Conservation (phyloP, 2,113 vertebrate species). For the Takifugu bimaculatus region DNA sequence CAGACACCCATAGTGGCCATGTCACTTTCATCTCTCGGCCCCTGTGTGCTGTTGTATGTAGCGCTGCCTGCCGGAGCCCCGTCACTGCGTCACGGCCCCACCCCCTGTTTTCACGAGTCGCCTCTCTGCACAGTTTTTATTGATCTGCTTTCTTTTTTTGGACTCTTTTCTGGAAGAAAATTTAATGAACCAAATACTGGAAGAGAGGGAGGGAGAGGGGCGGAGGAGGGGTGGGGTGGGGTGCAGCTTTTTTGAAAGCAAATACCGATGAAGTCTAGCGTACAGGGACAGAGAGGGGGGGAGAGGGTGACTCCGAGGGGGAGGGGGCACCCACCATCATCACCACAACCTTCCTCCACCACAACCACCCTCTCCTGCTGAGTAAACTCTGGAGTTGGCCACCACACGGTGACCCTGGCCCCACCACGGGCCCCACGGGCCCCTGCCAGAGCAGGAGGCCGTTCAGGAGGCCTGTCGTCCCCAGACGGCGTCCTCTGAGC, state of each 20-base stretch:
- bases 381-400: too few species aligned
- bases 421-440: not conserved
- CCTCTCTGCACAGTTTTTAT: conserved; percentile 62
- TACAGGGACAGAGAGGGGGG: conserved; percentile 59
- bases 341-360: conserved; percentile 17
- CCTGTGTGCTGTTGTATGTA: not conserved
- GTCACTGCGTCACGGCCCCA: conserved; percentile 36
- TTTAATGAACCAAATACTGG: conserved; percentile 88
- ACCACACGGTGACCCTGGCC: conserved; percentile 5
- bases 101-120: conserved; percentile 52
- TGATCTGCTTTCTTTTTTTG: conserved; percentile 70
- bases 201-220: conserved; percentile 42
- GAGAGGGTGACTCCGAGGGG: conserved; percentile 44
- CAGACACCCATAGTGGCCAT: conserved; percentile 83
- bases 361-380: conserved; percentile 55
- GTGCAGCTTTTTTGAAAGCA: conserved; percentile 60
- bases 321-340: conserved; percentile 14
- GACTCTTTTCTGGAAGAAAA: conserved; percentile 84
- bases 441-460: too few species aligned
- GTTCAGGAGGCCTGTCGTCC: too few species aligned
- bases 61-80: not conserved
- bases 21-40: conserved; percentile 89
- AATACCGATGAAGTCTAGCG: conserved; percentile 74
- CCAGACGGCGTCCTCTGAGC: too few species aligned
- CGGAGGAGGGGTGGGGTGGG: conserved; percentile 11